A percentile compares a stretch with the other conserved stretches of the same genome.
These are phyloP conservation scores for Dendrocincla tyrannina DNA, from an alignment of 2,797 vertebrate genomes.

Conservation along the genomic window DNA sequence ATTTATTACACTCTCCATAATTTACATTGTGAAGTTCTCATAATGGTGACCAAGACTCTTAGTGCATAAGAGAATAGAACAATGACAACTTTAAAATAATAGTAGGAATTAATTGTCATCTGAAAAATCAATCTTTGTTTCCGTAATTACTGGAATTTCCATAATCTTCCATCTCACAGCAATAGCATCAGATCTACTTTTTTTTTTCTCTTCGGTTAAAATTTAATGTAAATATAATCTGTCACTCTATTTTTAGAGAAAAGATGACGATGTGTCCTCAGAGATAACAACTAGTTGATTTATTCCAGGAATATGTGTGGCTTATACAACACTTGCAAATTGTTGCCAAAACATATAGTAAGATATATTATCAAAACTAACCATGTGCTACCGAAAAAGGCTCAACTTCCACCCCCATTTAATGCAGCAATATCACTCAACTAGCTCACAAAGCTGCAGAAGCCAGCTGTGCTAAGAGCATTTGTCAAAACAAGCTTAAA, in stretches of 20 bases:
- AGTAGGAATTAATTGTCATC: neutral
- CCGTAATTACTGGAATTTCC: neutral
- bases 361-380: neutral
- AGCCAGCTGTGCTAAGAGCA: neutral
- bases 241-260: neutral
- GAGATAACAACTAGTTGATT: neutral
- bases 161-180: neutral
- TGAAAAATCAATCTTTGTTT: neutral
- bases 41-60: neutral
- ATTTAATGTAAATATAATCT: conserved; percentile 20
- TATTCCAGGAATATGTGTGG: neutral
- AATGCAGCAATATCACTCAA: neutral
- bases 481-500: neutral
- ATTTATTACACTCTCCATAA: neutral
- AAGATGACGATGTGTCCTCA: neutral
- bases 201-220: neutral
- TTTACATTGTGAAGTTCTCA: neutral
- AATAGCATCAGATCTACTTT: neutral
- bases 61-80: neutral
- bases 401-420: neutral
- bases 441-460: neutral
- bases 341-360: neutral
- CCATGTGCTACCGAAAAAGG: neutral
- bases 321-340: neutral
- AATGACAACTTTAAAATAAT: neutral